Percentiles rank a stretch among this genome's conserved stretches.
phyloP scores from a whole-genome alignment of 2,797 vertebrate genomes.

The Dryobates pubescens region DNA sequence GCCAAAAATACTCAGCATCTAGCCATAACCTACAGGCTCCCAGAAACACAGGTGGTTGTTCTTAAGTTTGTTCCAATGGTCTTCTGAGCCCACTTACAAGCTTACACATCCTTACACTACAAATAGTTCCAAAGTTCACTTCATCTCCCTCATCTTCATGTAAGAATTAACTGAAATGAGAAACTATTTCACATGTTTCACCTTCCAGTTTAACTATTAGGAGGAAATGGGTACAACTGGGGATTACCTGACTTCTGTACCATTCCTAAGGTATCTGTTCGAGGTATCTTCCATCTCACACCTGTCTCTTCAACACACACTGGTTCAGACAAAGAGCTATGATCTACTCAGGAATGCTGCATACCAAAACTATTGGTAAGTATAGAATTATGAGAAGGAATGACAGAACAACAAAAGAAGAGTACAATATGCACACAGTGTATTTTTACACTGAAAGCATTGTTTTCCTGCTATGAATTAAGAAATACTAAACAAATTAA shows the following conservation, averaged over 20 bases:
- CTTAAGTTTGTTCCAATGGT: background rate
- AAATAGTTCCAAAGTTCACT: background rate
- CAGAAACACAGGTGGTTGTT: background rate
- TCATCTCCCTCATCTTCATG: background rate
- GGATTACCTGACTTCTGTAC: background rate
- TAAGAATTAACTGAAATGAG: background rate
- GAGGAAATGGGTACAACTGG: background rate
- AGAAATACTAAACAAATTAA: background rate
- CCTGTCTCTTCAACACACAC: background rate
- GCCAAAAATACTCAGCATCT: background rate
- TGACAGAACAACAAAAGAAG: background rate
- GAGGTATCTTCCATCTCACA: background rate
- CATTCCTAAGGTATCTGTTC: background rate
- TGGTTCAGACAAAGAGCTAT: background rate
- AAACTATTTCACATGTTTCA: background rate
- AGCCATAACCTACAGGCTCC: background rate
- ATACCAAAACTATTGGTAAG: background rate
- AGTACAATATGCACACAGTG: background rate
- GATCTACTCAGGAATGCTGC: background rate
- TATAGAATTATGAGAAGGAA: rapidly evolving
- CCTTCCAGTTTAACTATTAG: background rate
- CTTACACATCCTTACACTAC: background rate
- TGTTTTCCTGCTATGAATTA: background rate
- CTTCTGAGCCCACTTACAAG: background rate
- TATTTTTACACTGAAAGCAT: background rate